These are phyloP conservation scores for Centrocercus urophasianus DNA, from an alignment of 2,113 vertebrate genomes.

Conservation along the genomic window DNA sequence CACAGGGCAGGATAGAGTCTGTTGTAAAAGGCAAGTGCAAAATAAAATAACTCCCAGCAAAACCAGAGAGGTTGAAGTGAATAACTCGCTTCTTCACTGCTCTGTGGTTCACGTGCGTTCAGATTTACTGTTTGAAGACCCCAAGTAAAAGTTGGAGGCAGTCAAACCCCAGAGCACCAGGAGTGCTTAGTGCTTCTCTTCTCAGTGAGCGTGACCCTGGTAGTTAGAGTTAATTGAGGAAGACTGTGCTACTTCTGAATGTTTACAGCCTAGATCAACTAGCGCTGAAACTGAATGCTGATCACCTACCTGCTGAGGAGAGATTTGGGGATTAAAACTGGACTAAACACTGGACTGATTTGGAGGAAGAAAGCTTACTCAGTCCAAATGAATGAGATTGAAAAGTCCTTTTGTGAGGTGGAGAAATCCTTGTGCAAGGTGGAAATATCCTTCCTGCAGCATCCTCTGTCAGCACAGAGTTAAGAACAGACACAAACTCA, in stretches of 20 bases:
- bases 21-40: neutral
- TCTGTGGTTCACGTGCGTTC: neutral
- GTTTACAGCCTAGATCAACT: neutral
- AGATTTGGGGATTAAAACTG: neutral
- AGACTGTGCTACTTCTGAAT: neutral
- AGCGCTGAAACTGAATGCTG: neutral
- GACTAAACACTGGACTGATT: neutral
- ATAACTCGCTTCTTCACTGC: neutral
- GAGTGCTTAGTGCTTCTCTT: neutral
- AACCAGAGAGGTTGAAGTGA: neutral
- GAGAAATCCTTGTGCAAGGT: neutral
- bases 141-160: neutral
- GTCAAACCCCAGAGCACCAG: neutral
- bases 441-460: neutral
- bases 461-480: constrained; percentile 28
- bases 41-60: neutral
- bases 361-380: neutral
- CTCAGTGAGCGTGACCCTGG: neutral
- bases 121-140: neutral
- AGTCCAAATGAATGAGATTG: neutral
- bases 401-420: neutral
- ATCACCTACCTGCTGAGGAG: neutral
- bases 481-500: neutral
- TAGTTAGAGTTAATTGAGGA: constrained; percentile 27
- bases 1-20: neutral